phyloP scores from a whole-genome alignment of 2,888 invertebrate species.

The Meghimatium bilineatum region DNA sequence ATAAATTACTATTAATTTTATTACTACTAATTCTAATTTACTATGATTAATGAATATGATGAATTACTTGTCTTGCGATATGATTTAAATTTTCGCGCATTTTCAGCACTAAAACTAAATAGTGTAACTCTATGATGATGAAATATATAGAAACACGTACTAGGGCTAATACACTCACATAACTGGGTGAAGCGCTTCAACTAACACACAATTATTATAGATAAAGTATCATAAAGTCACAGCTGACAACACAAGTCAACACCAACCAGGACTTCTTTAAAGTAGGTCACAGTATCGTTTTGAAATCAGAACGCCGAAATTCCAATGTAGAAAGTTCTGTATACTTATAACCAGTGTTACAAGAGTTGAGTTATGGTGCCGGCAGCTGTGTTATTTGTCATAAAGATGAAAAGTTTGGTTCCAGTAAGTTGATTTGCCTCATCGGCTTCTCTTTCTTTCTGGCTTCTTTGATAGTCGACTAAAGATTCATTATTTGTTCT shows the following conservation, averaged over 20 bases:
- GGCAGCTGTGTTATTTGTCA: neutral
- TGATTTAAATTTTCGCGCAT: too few species aligned
- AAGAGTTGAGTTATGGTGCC: neutral
- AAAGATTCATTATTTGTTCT: constrained; percentile 11
- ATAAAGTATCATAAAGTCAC: neutral
- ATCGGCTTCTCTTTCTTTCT: neutral
- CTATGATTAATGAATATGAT: too few species aligned
- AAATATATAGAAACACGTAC: too few species aligned
- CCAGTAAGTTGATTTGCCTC: neutral
- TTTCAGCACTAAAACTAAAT: too few species aligned
- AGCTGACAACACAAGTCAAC: neutral
- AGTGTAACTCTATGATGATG: too few species aligned
- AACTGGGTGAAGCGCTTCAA: too few species aligned
- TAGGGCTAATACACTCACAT: too few species aligned
- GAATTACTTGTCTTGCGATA: too few species aligned
- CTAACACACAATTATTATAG: too few species aligned
- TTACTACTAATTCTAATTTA: too few species aligned
- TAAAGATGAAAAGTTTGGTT: neutral
- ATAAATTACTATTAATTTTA: too few species aligned
- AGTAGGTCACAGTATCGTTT: constrained; percentile 6
- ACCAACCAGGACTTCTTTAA: neutral
- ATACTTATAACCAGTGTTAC: neutral
- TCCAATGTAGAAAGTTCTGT: neutral
- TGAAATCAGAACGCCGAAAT: neutral
- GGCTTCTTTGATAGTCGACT: constrained; percentile 1